Conservation (phyloP, 2,888 invertebrate species). For the Argyresthia goedartella region DNA sequence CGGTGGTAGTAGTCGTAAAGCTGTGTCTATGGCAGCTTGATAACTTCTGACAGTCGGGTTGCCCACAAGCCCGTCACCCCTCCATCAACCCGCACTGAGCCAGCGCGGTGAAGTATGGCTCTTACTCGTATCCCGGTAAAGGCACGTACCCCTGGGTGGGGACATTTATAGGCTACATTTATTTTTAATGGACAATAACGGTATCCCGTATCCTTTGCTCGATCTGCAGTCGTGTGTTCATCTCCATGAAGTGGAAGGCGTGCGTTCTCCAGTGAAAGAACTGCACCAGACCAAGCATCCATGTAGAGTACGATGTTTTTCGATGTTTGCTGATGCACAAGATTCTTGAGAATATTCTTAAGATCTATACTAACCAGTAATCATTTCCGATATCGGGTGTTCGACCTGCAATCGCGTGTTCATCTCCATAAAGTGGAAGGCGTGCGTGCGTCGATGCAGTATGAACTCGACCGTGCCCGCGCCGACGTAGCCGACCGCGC, state of each 20-base stretch:
- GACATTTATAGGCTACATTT: no score
- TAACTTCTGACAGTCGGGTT: no score
- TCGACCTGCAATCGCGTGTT: slow-evolving; percentile 97
- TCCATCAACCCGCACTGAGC: no score
- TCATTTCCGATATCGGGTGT: slow-evolving; percentile 98
- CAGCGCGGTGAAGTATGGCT: no score
- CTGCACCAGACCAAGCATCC: no score
- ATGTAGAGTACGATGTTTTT: no score
- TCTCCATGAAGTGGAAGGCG: slow-evolving; percentile 99
- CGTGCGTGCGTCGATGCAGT: slow-evolving; percentile 84
- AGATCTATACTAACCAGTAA: slow-evolving; percentile 76
- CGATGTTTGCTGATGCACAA: no score
- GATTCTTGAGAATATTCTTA: background rate
- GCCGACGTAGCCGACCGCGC: slow-evolving; percentile 96
- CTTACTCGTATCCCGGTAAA: no score
- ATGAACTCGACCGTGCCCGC: slow-evolving; percentile 99
- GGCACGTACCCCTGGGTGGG: no score
- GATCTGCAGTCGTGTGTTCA: slow-evolving; percentile 97
- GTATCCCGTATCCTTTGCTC: slow-evolving; percentile 98
- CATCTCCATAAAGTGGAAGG: slow-evolving; percentile 99
- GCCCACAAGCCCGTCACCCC: no score
- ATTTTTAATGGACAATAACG: slow-evolving; percentile 85
- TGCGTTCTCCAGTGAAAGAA: slow-evolving; percentile 86
- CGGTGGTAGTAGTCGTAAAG: no score
- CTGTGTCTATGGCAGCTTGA: no score